Conservation (phyloP, 2,888 invertebrate species). For the Chalcis sispes region DNA sequence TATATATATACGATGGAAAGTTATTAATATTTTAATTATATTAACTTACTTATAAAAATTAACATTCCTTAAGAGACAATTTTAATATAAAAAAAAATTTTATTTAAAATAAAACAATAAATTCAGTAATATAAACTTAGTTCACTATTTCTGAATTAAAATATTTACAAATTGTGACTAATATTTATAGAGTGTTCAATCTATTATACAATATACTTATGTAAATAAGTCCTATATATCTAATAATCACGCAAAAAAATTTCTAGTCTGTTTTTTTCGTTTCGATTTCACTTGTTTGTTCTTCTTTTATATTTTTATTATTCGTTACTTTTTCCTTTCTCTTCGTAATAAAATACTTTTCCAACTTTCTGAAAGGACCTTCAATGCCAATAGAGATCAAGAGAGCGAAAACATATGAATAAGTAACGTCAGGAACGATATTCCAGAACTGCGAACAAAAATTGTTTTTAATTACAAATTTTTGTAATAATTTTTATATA, state of each 20-base stretch:
- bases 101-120: no score
- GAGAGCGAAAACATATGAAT: slow-evolving; percentile 60
- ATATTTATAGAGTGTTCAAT: no score
- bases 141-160: no score
- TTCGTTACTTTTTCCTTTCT: slow-evolving; percentile 30
- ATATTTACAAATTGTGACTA: no score
- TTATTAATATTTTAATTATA: no score
- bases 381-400: slow-evolving; percentile 64
- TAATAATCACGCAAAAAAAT: not conserved
- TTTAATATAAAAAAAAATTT: no score
- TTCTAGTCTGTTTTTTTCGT: slow-evolving; percentile 14
- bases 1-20: no score
- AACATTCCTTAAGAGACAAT: no score
- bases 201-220: not conserved
- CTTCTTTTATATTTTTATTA: not conserved
- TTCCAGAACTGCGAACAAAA: slow-evolving; percentile 62
- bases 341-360: slow-evolving; percentile 62
- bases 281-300: not conserved
- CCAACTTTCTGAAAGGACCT: slow-evolving; percentile 66
- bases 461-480: not conserved
- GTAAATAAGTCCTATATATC: no score
- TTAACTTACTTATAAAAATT: no score
- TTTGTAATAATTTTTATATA: not conserved
- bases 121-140: no score
- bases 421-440: slow-evolving; percentile 61